Evolutionary conservation across 2,113 vertebrate genomes (phyloP), one percentile per base, ranked within the genome.

Genomic region (Pristiophorus japonicus): DNA sequence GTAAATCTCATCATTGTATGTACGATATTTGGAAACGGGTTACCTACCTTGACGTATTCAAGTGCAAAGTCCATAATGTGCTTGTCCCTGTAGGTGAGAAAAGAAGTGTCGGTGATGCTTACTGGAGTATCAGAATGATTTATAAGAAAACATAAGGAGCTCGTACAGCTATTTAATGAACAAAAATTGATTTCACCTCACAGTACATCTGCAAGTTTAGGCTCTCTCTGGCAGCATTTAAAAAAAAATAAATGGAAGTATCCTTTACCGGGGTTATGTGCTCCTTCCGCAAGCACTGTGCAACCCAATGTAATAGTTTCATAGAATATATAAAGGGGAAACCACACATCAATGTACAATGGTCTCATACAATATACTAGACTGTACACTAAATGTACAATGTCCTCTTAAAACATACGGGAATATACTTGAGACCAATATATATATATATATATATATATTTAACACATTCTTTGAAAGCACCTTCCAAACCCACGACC

Each of bases 11-110:
- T 30, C 38, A 94, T 4, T 47, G 22, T 12, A 91, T 4, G 0
- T 3, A 47, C 6, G 42, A 16, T 67, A 70, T 30, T 94, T 30
- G 4, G 63, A 67, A 94, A 94, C 63, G 47, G 22, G 24, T 67
- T 95, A 94, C 97, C 96, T 98, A 98, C 98, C 98, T 98, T 98
- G 95, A 98, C 98, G 95, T 98, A 98, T 94, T 98, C 98, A 97
- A 98, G 96, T 1, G 97, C 47, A 95, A 97, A 96, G 96, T 98
- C 98, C 97, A 97, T 96, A 95, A 97, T 95, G 96, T 96, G 97
- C 73, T 97, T 96, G 95, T 98, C 97, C 97, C 98, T 98, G 97
- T 84, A 96, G 97, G 96, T 95, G 96, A 96, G 97, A 96, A 96
- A 95, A 91, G 38, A 96, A 96, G n/a, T 95, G 85, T 87, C 47